These are phyloP conservation scores for Phasia obesa DNA, from an alignment of 2,888 invertebrate species.

Conservation along the genomic window DNA sequence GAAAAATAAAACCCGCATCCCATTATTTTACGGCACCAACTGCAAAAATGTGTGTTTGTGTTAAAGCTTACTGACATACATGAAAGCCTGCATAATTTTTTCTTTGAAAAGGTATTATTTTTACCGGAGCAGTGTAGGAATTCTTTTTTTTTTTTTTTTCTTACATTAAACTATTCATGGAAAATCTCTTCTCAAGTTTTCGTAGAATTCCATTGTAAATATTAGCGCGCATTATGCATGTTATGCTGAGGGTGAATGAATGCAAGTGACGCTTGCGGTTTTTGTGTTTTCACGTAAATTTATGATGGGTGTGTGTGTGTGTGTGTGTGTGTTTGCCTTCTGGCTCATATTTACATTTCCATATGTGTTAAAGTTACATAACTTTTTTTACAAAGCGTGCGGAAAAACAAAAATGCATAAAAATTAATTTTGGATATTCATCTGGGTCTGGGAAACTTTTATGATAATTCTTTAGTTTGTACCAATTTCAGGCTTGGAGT, in stretches of 20 bases:
- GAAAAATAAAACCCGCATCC: background rate
- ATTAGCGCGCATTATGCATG: slow-evolving; percentile 42
- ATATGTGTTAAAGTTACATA: background rate
- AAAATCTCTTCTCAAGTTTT: background rate
- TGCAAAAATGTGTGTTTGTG: background rate
- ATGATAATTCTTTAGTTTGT: no score
- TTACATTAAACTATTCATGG: background rate
- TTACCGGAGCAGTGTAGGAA: background rate
- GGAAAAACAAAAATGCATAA: background rate
- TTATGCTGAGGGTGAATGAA: slow-evolving; percentile 36
- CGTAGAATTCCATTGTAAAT: slow-evolving; percentile 9
- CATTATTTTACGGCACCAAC: slow-evolving; percentile 4
- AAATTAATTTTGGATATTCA: background rate
- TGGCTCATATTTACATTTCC: background rate
- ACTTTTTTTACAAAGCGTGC: background rate
- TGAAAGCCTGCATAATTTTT: background rate
- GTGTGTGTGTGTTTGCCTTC: background rate
- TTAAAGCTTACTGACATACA: no score
- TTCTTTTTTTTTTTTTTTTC: slow-evolving; percentile 1
- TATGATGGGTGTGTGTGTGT: background rate
- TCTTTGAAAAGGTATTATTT: background rate
- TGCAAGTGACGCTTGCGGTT: slow-evolving; percentile 58
- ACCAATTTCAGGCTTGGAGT: no score
- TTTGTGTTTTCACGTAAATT: slow-evolving; percentile 19
- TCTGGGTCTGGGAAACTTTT: no score